Evolutionary conservation across 2,888 invertebrate genomes (phyloP), one percentile per base, ranked within the genome.

Genomic region (Emmelina monodactyla): DNA sequence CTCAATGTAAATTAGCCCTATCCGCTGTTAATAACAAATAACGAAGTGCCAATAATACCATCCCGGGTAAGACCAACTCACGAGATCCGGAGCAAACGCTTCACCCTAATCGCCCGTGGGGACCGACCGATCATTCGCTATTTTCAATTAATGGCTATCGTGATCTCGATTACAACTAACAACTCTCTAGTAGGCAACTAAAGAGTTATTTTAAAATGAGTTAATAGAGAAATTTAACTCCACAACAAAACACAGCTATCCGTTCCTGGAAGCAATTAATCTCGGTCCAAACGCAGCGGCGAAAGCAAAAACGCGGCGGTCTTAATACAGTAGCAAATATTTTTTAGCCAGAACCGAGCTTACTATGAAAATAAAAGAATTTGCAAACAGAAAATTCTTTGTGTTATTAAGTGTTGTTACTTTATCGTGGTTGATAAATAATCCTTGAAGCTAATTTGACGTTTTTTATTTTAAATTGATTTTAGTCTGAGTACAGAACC

Each of bases 1-100:
- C 55, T 63, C 66, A 67, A 62, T 65, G 60, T 59, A 62, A 73
- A 70, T 70, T 64, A 67, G 56, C 60, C 58, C 62, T 60, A 68
- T 70, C 66, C 57, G 56, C 63, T 63, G 59, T 61, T 55, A 61
- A 56, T 61, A 66, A 67, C 67, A 69, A 71, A 70, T 69, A 67
- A 67, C 67, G 71, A 68, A 54, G 55, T 57, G 60, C 57, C 59
- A 62, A 71, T 66, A 63, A 59, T 59, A 64, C 62, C 59, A 64
- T 61, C 62, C 53, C 46, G 45, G 39, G 47, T 42, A 47, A 47
- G 41, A 52, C 53, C 50, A 47, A 53, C 51, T 19, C 5, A 6
- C 5, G 19, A 6, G 5, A 19, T 13, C 29, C 49, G 52, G 53
- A 56, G 62, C 62, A 53, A 59, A 62, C 47, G 58, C 54, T 49